Base-by-base conservation (phyloP, 53 echinoderm and acorn worm species). In the Arbacia lixula region DNA sequence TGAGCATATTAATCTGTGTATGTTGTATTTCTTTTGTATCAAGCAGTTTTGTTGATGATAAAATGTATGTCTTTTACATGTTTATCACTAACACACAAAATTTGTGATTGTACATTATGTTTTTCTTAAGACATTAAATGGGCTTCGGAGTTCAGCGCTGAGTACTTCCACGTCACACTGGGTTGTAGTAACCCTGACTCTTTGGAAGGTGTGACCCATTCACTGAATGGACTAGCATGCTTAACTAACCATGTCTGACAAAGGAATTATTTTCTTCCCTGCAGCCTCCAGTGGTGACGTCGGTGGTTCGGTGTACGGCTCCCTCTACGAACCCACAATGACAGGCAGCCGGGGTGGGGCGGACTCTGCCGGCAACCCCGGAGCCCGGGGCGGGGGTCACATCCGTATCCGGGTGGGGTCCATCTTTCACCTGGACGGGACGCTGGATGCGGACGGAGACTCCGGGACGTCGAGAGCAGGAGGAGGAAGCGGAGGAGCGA, bases 141-240 rank as follows among this genome's bases (percentile, higher is more conserved):
- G 92, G 90, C 87, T 30, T 95, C 95, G 42, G 51, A 49, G 32
- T 92, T 92, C 76, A 85, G 87, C 60, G 95, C 95, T 6, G 95
- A 95, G 42, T 92, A 87, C 42, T 95, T 95, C 85, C 87, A 95
- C 62, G 87, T 95, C 57, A 87, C 80, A 22, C n/a, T n/a, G n/a
- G n/a, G n/a, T n/a, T n/a, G n/a, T n/a, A n/a, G n/a, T n/a, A n/a
- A n/a, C n/a, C n/a, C n/a, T n/a, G n/a, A n/a, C n/a, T n/a, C n/a
- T n/a, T n/a, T n/a, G n/a, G n/a, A n/a, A n/a, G n/a, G n/a, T n/a
- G n/a, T n/a, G n/a, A n/a, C n/a, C n/a, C n/a, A n/a, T n/a, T n/a
- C n/a, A n/a, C n/a, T n/a, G n/a, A n/a, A n/a, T n/a, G n/a, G n/a
- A n/a, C n/a, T n/a, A n/a, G n/a, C n/a, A n/a, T n/a, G n/a, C n/a